Evolutionary conservation across 2,113 vertebrate genomes (phyloP), one percentile per base, ranked within the genome.

Genomic region (Arvicanthis niloticus): DNA sequence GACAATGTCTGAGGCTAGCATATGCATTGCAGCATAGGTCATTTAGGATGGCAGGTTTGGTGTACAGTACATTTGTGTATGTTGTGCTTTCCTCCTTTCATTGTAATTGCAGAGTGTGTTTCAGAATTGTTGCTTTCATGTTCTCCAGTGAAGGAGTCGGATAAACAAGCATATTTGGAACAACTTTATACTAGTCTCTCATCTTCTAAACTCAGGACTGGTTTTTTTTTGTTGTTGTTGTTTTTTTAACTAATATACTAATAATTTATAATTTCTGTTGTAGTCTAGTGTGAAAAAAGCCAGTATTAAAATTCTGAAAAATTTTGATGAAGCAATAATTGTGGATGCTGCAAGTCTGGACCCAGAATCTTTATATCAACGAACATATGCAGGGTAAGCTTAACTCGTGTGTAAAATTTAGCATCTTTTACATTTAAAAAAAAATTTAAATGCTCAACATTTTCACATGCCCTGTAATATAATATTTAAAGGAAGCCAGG

Each of bases 271-370:
- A 95, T 98, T 98, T 98, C 95, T 98, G 3, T 98, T 98, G 85
- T 98, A 99, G 99, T 97, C 98, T 95, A 97, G 94, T 97, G 94
- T 99, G 98, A 99, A 99, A 99, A 99, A 99, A 98, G 98, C 99
- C 94, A 99, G 98, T 75, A 98, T 99, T 98, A 99, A 99, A 99
- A 99, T 99, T 98, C 98, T 99, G 98, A 99, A 99, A 98, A 99
- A 99, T 98, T 99, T 99, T 98, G 99, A 99, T 92, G 99, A 99
- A 99, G 99, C 99, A 53, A 99, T 99, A 99, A 99, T 99, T 26
- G 99, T 99, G 90, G 99, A 99, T 97, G 99, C 99, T 73, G 99
- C 99, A 97, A 99, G 99, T 97, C 98, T 99, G 98, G 99, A 99
- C 97, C 99, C 99, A 0, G 99, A 99, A 96, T 99, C 99, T 80